Conservation (phyloP, 2,888 invertebrate genomes). For the Andrena camellia region DNA sequence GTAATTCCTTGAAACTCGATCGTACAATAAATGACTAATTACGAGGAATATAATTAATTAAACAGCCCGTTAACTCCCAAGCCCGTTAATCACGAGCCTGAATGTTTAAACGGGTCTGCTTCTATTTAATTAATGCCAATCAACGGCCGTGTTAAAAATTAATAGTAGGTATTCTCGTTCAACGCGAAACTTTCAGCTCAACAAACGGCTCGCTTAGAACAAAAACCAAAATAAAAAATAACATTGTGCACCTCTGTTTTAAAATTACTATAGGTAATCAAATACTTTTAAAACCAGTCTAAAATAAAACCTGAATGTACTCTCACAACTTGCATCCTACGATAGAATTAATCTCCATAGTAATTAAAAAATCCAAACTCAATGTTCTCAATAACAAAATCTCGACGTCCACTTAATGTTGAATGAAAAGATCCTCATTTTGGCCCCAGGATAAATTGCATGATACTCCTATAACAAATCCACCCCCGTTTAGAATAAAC, state of each 20-base stretch:
- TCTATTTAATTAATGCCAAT: constrained; percentile 54
- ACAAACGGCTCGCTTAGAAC: background rate
- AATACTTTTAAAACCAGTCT: no score
- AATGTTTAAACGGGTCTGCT: constrained; percentile 28
- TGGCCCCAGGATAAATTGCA: background rate
- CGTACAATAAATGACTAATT: constrained; percentile 39
- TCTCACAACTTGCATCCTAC: no score
- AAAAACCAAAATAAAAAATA: background rate
- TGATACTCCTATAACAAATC: background rate
- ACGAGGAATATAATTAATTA: constrained; percentile 39
- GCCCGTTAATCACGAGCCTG: constrained; percentile 30
- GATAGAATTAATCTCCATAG: no score
- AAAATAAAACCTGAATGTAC: no score
- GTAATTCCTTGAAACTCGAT: background rate
- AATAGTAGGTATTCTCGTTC: background rate
- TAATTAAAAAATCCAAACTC: no score
- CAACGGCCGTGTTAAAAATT: constrained; percentile 23
- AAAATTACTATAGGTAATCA: background rate
- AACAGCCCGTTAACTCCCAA: constrained; percentile 4
- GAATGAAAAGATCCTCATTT: background rate
- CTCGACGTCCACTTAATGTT: background rate
- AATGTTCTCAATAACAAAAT: no score
- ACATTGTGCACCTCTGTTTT: background rate
- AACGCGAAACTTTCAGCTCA: background rate
- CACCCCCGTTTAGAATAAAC: background rate